Percentiles rank a stretch among this genome's conserved stretches.
phyloP scores from a whole-genome alignment of 1,140 invertebrate species.

The Brachionus calyciflorus region DNA sequence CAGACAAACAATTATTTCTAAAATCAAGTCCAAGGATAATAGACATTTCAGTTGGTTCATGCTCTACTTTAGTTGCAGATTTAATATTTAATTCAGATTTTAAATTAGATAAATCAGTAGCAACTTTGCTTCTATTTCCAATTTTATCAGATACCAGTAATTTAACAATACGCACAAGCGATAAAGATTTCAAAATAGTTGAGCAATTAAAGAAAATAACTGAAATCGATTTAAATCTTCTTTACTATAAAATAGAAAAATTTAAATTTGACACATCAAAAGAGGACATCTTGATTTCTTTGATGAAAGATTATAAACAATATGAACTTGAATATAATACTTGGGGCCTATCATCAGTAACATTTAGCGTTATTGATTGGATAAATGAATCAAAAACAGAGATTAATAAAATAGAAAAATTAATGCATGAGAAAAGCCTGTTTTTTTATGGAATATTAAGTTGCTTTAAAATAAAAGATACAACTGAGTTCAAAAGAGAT shows the following conservation, averaged over 20 bases:
- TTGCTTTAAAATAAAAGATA: slow-evolving; percentile 3
- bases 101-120: neutral
- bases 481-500: slow-evolving; percentile 11
- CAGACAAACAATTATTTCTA: slow-evolving; percentile 3
- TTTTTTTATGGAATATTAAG: slow-evolving; percentile 17
- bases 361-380: slow-evolving; percentile 29
- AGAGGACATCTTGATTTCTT: neutral
- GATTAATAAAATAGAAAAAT: neutral
- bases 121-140: neutral
- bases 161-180: neutral
- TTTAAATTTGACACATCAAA: slow-evolving; percentile 14
- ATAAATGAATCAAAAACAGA: neutral
- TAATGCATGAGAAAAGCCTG: slow-evolving; percentile 24
- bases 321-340: neutral
- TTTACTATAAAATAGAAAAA: slow-evolving; percentile 6
- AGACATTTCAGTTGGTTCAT: neutral
- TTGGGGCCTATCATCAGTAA: slow-evolving; percentile 34
- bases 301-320: slow-evolving; percentile 39
- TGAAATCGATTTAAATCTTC: neutral
- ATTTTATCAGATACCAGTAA: slow-evolving; percentile 36
- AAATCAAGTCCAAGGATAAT: neutral
- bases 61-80: slow-evolving; percentile 5
- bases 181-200: neutral
- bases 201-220: neutral
- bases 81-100: neutral